These are phyloP conservation scores for Balaeniceps rex DNA, from an alignment of 2,113 vertebrate genomes.

Conservation along the genomic window DNA sequence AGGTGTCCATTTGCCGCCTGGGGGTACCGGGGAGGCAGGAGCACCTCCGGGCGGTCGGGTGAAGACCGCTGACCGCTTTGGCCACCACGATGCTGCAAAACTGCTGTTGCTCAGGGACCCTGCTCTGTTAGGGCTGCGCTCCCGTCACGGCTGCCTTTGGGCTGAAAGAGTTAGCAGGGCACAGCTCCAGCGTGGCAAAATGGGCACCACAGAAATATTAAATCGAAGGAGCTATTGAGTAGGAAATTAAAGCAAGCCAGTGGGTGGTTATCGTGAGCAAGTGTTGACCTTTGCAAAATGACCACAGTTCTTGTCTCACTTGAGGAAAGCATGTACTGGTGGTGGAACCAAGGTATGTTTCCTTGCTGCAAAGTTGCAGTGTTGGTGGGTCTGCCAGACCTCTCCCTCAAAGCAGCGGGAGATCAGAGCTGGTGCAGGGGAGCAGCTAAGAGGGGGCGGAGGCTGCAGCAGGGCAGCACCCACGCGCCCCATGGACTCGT, in stretches of 20 bases:
- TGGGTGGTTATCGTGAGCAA: neutral
- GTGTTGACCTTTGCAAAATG: neutral
- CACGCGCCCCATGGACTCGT: accelerated
- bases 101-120: neutral
- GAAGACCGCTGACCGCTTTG: neutral
- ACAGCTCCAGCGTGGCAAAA: accelerated
- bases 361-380: neutral
- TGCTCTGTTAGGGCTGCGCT: neutral
- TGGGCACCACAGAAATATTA: neutral
- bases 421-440: neutral
- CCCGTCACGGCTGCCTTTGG: neutral
- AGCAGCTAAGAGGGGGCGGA: neutral
- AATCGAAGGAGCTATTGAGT: neutral
- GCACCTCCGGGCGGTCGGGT: neutral
- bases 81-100: neutral
- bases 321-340: neutral
- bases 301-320: neutral
- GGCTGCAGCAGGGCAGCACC: neutral
- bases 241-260: neutral
- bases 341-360: neutral
- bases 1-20: accelerated
- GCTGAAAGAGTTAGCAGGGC: neutral
- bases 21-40: neutral
- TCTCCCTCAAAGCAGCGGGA: neutral
- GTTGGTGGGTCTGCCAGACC: neutral